Base-by-base conservation (phyloP, 2,797 vertebrate genomes). In the Micromesistius poutassou region DNA sequence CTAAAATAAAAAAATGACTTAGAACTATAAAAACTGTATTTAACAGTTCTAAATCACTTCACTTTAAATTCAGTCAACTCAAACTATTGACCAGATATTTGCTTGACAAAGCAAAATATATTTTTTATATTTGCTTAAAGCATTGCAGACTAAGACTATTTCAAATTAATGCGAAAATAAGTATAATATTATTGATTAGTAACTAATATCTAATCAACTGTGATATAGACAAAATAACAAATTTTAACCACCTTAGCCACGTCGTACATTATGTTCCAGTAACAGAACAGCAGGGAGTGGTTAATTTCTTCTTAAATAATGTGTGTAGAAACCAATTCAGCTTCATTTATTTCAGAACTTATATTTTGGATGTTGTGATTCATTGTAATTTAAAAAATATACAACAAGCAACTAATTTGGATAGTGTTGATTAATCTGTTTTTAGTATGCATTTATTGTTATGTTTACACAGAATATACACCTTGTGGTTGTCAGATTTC, bases 401-500 rank as follows among this genome's bases (percentile, higher is more conserved):
- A 46, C 42, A 40, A 2, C 1, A 40, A 40, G 10, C 4, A 40
- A 46, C 42, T 46, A 22, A 22, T 19, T 55, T 55, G 50, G 5
- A n/a, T 22, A 19, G 50, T 22, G 19, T 55, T 19, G 16, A 55
- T 19, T 55, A 22, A 55, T 19, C 22, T 22, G 50, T 55, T 55
- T 55, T 6, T 55, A 22, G 16, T 19, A 22, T 55, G 19, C 50
- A 55, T 55, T 55, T 22, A 22, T 55, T 55, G 3, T 55, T 55
- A 55, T 1, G 19, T 55, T 55, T 55, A 16, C 19, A 55, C 50
- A 55, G 50, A 55, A 55, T 55, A 55, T 22, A 62, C 55, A 62
- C n/a, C 35, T 73, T 35, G 30, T 72, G 33, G 82, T 14, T 82
- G 79, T 76, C 86, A 98, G 97, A 98, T 93, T 98, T 98, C 90